phyloP scores from a whole-genome alignment of 1,140 invertebrate genomes.

The Heliconius melpomene region DNA sequence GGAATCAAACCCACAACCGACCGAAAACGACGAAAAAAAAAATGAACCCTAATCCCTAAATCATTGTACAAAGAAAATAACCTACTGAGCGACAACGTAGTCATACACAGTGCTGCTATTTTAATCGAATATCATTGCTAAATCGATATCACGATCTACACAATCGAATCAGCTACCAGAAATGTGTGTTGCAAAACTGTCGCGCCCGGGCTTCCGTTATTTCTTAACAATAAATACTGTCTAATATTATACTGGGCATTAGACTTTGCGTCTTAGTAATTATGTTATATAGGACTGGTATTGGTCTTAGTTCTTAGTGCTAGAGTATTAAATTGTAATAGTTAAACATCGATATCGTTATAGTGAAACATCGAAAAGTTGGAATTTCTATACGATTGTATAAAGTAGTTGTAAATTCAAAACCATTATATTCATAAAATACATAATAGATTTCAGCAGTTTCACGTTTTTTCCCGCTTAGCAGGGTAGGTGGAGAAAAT shows the following conservation, averaged over 20 bases:
- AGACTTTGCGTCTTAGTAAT: constrained; percentile 6
- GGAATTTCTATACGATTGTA: too few relatives aligned
- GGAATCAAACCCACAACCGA: too few relatives aligned
- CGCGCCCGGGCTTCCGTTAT: constrained; percentile 11
- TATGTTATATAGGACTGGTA: constrained; percentile 7
- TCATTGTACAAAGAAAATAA: not conserved
- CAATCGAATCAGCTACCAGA: constrained; percentile 17
- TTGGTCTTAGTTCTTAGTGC: not conserved
- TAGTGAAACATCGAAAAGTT: too few relatives aligned
- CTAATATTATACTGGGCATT: constrained; percentile 6
- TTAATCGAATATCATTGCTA: constrained; percentile 6
- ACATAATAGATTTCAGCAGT: too few relatives aligned
- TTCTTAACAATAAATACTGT: constrained; percentile 11
- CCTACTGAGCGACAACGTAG: not conserved
- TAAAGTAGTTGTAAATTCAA: too few relatives aligned
- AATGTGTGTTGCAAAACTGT: constrained; percentile 24
- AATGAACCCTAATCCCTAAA: not conserved
- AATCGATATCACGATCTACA: constrained; percentile 5
- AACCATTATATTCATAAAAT: too few relatives aligned
- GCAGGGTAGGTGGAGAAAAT: too few relatives aligned
- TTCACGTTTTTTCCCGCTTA: too few relatives aligned
- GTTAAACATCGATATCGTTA: not conserved
- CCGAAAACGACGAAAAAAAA: too few relatives aligned
- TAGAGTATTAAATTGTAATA: not conserved
- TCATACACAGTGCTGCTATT: not conserved